These are phyloP conservation scores for Dryobotodes eremita DNA, from an alignment of 2,888 invertebrate genomes.

Conservation along the genomic window DNA sequence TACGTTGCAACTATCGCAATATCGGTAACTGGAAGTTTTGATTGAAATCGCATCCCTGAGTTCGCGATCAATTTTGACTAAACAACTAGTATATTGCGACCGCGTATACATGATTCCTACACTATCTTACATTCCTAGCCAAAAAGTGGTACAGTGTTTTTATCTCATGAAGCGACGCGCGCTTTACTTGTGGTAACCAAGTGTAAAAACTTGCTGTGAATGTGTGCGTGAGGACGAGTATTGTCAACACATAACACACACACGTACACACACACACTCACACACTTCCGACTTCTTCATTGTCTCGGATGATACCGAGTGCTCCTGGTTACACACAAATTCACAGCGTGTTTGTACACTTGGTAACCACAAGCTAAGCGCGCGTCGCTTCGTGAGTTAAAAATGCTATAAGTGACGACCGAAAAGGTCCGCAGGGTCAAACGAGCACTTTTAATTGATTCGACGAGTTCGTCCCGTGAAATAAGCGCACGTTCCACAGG, in stretches of 20 bases:
- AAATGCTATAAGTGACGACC: neutral
- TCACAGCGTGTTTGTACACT: neutral
- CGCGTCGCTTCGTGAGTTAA: neutral
- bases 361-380: neutral
- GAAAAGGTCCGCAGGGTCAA: slow-evolving; percentile 1
- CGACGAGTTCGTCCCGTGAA: slow-evolving; percentile 69
- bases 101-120: neutral
- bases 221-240: neutral
- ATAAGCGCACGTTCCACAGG: slow-evolving; percentile 68
- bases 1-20: slow-evolving; percentile 38
- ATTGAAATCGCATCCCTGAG: slow-evolving; percentile 26
- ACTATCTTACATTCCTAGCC: neutral
- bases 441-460: slow-evolving; percentile 77
- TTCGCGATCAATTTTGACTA: slow-evolving; percentile 13
- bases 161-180: neutral
- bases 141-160: neutral
- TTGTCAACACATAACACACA: neutral
- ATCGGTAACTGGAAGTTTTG: slow-evolving; percentile 32
- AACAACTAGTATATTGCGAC: neutral
- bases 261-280: too few species aligned
- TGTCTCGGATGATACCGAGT: too few species aligned
- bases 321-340: neutral
- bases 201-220: neutral
- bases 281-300: neutral
- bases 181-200: neutral